A percentile compares a stretch with the other conserved stretches of the same genome.
These are phyloP conservation scores for Sanderia malayensis DNA, from an alignment of 30 jellyfish, hydroid and myxozoan species.

Conservation along the genomic window DNA sequence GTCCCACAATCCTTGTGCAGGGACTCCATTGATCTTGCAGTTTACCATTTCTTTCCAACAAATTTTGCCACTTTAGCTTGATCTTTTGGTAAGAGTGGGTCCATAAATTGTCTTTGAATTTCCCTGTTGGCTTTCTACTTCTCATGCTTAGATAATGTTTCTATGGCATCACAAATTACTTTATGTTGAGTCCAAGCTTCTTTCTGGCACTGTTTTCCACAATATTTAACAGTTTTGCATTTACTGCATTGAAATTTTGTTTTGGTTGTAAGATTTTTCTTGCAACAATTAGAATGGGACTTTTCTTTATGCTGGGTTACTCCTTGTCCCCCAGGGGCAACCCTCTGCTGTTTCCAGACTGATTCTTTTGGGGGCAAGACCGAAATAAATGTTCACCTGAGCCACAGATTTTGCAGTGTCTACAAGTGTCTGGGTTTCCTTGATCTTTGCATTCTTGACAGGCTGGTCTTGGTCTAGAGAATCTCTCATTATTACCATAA, in stretches of 20 bases:
- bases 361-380: background rate
- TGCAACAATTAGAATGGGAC: background rate
- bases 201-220: slow-evolving; percentile 1
- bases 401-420: no score
- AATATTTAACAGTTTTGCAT: background rate
- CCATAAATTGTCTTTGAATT: background rate
- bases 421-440: no score
- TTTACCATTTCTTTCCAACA: background rate
- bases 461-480: no score
- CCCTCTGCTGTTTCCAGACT: background rate
- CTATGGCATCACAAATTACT: background rate
- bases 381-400: no score
- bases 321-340: slow-evolving; percentile 2
- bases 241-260: background rate
- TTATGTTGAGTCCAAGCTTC: background rate
- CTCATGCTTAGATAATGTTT: background rate
- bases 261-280: background rate
- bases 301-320: background rate
- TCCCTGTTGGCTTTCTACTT: background rate
- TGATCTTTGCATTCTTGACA: no score
- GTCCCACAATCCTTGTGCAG: slow-evolving; percentile 3
- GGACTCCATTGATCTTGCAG: background rate
- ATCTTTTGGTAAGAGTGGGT: slow-evolving; percentile 1
- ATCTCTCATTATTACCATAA: no score
- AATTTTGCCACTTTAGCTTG: background rate